These are phyloP conservation scores for Prinia subflava DNA, from an alignment of 2,113 vertebrate species.

Conservation along the genomic window DNA sequence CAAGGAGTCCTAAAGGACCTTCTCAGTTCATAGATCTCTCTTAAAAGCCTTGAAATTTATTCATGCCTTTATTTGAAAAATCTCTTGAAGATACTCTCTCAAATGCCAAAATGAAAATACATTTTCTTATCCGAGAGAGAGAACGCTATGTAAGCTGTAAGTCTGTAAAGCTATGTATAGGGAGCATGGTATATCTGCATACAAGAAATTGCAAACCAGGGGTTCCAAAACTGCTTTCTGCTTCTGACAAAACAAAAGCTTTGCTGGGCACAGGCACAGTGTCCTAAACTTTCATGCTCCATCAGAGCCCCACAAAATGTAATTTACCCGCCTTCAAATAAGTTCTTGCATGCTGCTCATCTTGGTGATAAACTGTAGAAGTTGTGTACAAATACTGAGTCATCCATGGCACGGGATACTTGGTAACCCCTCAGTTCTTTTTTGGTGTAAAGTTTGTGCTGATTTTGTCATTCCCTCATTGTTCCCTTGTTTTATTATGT, in stretches of 20 bases:
- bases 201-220: background rate
- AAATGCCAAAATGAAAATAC: background rate
- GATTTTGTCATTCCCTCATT: background rate
- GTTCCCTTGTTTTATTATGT: background rate
- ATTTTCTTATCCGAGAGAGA: background rate
- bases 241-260: background rate
- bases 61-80: background rate
- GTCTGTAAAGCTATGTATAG: background rate
- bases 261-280: background rate
- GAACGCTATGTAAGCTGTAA: background rate
- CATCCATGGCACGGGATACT: rapidly evolving
- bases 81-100: background rate
- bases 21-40: background rate
- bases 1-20: background rate
- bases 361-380: rapidly evolving
- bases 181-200: background rate
- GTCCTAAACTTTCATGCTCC: background rate
- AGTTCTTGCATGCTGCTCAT: background rate
- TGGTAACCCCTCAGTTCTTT: background rate
- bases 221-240: background rate
- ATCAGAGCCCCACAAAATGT: background rate
- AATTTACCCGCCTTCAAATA: background rate
- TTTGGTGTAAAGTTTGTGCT: background rate
- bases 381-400: background rate
- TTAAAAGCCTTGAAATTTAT: background rate